Evolutionary conservation across 2,888 invertebrate species (phyloP).

Genomic region (Trilocha varians): DNA sequence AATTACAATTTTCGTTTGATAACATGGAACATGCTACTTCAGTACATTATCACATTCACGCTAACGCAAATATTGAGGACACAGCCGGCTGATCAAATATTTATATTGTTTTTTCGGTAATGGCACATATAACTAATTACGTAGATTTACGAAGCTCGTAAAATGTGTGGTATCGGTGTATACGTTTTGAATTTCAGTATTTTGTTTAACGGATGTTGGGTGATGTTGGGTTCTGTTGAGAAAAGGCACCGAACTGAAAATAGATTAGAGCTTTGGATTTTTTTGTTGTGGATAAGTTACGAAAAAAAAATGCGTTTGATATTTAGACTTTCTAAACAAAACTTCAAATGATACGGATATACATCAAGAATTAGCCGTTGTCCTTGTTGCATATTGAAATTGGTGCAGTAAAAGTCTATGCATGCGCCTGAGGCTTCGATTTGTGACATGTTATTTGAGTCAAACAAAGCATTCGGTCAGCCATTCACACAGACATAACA

Average conservation of each 20-base stretch:
- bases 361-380: not conserved
- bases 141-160: not conserved
- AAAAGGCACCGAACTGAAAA: too few species aligned
- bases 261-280: too few species aligned
- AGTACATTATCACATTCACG: not conserved
- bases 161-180: not conserved
- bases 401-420: not conserved
- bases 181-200: too few species aligned
- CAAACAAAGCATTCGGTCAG: conserved; percentile 39
- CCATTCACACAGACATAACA: conserved; percentile 32
- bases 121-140: not conserved
- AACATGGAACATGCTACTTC: not conserved
- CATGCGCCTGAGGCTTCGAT: not conserved
- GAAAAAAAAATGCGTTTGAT: too few species aligned
- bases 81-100: not conserved
- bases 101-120: not conserved
- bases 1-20: not conserved
- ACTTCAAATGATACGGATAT: not conserved
- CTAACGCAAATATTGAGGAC: not conserved
- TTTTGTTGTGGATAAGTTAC: too few species aligned
- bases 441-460: not conserved
- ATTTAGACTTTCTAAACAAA: too few species aligned
- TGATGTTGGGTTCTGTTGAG: too few species aligned
- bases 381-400: not conserved
- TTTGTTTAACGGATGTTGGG: too few species aligned